These are phyloP conservation scores for Malthinus seriepunctatus DNA, from an alignment of 2,888 invertebrate genomes.

Conservation along the genomic window DNA sequence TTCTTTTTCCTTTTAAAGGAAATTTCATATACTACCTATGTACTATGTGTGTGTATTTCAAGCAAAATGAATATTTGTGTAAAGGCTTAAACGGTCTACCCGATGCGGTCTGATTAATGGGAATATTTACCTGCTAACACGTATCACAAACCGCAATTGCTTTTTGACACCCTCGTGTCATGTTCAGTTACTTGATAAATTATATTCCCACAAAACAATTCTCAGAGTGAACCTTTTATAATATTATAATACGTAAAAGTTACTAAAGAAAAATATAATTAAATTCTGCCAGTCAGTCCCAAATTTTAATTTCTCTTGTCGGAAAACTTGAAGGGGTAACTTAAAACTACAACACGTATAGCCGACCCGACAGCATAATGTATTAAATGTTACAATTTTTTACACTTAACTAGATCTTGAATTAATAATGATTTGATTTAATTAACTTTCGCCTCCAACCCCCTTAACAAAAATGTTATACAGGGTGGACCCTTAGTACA, in stretches of 20 bases:
- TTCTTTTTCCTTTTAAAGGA: slow-evolving; percentile 21
- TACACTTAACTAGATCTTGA: too few species aligned
- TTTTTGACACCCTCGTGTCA: slow-evolving; percentile 48
- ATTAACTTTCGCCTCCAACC: too few species aligned
- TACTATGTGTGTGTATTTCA: too few species aligned
- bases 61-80: slow-evolving; percentile 29
- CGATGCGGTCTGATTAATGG: slow-evolving; percentile 27
- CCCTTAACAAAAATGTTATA: too few species aligned
- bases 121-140: slow-evolving; percentile 26
- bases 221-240: slow-evolving; percentile 17
- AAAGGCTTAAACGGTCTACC: slow-evolving; percentile 24
- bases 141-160: slow-evolving; percentile 31
- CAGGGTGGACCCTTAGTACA: too few species aligned
- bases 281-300: slow-evolving; percentile 48
- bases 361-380: background rate
- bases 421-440: too few species aligned
- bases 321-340: slow-evolving; percentile 13
- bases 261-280: slow-evolving; percentile 44
- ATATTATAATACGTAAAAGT: slow-evolving; percentile 19
- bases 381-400: too few species aligned
- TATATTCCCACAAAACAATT: slow-evolving; percentile 43
- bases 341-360: slow-evolving; percentile 2
- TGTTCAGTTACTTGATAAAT: slow-evolving; percentile 47
- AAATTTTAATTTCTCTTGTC: slow-evolving; percentile 33
- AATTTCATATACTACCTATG: slow-evolving; percentile 15